Evolutionary conservation across 2,797 vertebrate genomes (phyloP), one percentile per base, ranked within the genome.

Genomic region (Taenioides sp.): DNA sequence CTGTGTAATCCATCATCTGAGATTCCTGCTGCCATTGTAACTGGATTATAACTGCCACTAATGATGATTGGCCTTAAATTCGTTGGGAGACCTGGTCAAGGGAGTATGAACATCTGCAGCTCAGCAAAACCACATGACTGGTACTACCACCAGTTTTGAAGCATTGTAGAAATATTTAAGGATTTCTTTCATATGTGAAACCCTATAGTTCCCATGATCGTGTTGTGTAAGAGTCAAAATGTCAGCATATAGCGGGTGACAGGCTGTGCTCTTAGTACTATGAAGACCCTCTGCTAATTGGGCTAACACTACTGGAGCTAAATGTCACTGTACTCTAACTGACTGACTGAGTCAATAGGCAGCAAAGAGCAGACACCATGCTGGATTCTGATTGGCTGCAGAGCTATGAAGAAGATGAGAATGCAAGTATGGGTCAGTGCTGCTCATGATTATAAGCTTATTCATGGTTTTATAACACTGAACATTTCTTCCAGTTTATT

Each of bases 11-110:
- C 84, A 90, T 91, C 89, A 90, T 72, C 7, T 67, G 77, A 87
- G 88, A 88, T 86, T 82, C 81, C 83, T 0, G 71, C 88, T 86
- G 87, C 87, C 77, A 75, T 80, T 65, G 80, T 80, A 90, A 91
- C 85, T 65, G 69, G 72, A 84, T 92, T 90, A 91, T 74, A 85
- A 43, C 76, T 89, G 89, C 84, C 89, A 87, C 79, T 88, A 89
- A 91, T 92, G 90, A 90, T 90, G 85, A 89, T 91, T 77, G 76
- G 82, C 72, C 79, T 80, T 71, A 87, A 89, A 87, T 90, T 74
- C 79, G 78, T 81, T 86, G 76, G 75, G 43, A 71, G 73, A 54
- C 55, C 63, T 34, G 28, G 68, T 80, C 64, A 65, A 57, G 68
- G 65, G 59, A 40, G 47, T 84, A 70, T 64, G 63, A 67, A 79